Evolutionary conservation across 2,797 vertebrate species (phyloP).

Genomic region (Antennarius maculatus): DNA sequence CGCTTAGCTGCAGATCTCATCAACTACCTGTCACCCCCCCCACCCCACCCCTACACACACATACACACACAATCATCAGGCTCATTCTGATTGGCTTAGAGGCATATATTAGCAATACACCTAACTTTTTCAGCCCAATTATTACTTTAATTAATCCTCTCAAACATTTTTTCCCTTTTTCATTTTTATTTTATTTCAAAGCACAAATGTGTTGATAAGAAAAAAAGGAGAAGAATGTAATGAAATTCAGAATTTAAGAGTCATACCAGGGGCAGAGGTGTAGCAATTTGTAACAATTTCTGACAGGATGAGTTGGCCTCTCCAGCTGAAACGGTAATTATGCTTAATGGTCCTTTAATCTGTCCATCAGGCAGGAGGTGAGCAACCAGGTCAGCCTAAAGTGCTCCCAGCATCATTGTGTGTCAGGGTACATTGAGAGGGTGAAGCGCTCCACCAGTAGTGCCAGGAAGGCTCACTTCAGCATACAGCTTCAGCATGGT

Average conservation of each 20-base stretch:
- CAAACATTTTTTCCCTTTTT: not conserved
- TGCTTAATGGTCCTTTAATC: constrained; percentile 86
- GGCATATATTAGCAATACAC: constrained; percentile 9
- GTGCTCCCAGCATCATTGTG: constrained; percentile 73
- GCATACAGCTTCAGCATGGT: constrained; percentile 40
- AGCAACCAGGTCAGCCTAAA: constrained; percentile 78
- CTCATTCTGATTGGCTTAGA: constrained; percentile 48
- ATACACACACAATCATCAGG: constrained; percentile 27
- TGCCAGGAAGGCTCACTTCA: constrained; percentile 47
- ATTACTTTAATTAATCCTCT: constrained; percentile 18
- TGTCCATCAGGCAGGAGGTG: constrained; percentile 80
- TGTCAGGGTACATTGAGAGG: constrained; percentile 74
- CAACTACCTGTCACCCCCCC: constrained; percentile 65
- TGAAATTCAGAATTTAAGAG: constrained; percentile 72
- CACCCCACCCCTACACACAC: not conserved
- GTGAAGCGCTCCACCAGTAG: constrained; percentile 59
- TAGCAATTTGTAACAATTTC: constrained; percentile 80
- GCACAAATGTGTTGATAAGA: constrained; percentile 47
- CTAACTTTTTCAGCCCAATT: not conserved
- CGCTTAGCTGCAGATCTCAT: constrained; percentile 60
- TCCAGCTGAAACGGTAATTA: constrained; percentile 84
- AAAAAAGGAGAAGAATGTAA: constrained; percentile 56
- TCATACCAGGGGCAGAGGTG: constrained; percentile 54
- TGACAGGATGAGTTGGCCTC: constrained; percentile 78
- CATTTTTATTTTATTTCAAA: constrained; percentile 31